Percentiles rank a stretch among this genome's conserved stretches.
phyloP scores from a whole-genome alignment of 1,140 invertebrate species.

The Monomorium pharaonis region DNA sequence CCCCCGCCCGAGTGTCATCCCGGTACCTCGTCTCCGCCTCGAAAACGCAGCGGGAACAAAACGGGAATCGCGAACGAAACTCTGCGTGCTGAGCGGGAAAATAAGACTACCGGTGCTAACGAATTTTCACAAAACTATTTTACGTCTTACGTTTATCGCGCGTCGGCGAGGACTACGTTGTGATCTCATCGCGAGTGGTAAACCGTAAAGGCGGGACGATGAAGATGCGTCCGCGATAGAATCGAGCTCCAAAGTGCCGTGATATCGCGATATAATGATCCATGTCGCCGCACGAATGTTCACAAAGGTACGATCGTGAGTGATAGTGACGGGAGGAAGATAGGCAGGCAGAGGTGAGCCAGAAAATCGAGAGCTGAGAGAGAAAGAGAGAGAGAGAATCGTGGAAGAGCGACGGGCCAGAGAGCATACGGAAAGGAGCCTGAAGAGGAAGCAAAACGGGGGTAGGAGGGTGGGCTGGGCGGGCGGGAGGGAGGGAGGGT shows the following conservation, averaged over 20 bases:
- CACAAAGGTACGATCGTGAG: constrained; percentile 49
- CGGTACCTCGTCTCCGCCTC: not conserved
- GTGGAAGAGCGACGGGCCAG: constrained; percentile 34
- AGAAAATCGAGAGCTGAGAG: not conserved
- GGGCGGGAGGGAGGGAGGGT: constrained; percentile 67
- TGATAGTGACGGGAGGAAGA: constrained; percentile 53
- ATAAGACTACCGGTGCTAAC: not conserved
- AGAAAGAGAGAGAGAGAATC: constrained; percentile 35
- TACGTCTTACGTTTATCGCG: constrained; percentile 12
- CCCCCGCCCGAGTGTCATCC: constrained; percentile 41
- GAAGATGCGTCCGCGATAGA: not conserved
- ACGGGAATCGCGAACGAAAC: constrained; percentile 25
- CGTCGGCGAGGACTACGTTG: not conserved
- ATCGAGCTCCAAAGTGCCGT: constrained; percentile 56
- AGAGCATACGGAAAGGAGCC: constrained; percentile 52
- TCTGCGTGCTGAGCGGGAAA: not conserved
- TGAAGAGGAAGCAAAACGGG: constrained; percentile 63
- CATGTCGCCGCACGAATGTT: constrained; percentile 42
- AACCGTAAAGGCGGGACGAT: not conserved
- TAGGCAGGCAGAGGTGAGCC: constrained; percentile 5
- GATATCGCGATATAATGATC: constrained; percentile 58
- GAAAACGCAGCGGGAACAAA: constrained; percentile 25
- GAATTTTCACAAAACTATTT: not conserved
- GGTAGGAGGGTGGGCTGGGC: constrained; percentile 48
- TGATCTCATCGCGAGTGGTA: constrained; percentile 55